phyloP scores from a whole-genome alignment of 2,113 vertebrate species.

The Saccopteryx bilineata region DNA sequence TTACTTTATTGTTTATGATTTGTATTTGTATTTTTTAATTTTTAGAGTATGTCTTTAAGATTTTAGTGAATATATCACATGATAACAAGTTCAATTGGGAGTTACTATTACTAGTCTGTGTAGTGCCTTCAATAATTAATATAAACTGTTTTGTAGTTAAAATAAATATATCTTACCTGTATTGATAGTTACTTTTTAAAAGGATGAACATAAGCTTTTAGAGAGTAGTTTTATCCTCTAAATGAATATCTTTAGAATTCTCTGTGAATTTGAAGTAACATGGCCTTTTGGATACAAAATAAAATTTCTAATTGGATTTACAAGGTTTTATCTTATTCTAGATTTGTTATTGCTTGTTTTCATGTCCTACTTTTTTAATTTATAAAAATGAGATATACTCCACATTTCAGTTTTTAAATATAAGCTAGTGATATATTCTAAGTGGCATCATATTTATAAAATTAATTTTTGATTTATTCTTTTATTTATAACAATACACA shows the following conservation, averaged over 20 bases:
- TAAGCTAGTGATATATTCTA: neutral
- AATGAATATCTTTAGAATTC: neutral
- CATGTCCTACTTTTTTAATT: neutral
- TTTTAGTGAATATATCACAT: constrained; percentile 15
- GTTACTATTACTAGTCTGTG: neutral
- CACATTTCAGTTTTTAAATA: neutral
- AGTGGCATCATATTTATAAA: neutral
- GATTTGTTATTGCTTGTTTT: neutral
- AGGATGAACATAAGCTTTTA: neutral
- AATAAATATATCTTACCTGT: neutral
- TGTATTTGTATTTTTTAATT: neutral
- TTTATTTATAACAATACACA: neutral
- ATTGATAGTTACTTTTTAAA: neutral
- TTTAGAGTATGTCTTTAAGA: neutral
- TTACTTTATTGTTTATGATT: constrained; percentile 16
- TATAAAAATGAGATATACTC: neutral
- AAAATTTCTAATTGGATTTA: neutral
- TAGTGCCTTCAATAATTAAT: neutral
- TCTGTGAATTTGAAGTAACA: neutral
- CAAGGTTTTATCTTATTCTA: neutral
- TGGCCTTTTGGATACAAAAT: neutral
- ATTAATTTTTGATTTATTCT: neutral
- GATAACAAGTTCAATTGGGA: neutral
- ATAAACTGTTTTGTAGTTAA: neutral
- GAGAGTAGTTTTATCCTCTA: neutral